Evolutionary conservation across 2,113 vertebrate genomes (phyloP).

Genomic region (Tragelaphus strepsiceros): DNA sequence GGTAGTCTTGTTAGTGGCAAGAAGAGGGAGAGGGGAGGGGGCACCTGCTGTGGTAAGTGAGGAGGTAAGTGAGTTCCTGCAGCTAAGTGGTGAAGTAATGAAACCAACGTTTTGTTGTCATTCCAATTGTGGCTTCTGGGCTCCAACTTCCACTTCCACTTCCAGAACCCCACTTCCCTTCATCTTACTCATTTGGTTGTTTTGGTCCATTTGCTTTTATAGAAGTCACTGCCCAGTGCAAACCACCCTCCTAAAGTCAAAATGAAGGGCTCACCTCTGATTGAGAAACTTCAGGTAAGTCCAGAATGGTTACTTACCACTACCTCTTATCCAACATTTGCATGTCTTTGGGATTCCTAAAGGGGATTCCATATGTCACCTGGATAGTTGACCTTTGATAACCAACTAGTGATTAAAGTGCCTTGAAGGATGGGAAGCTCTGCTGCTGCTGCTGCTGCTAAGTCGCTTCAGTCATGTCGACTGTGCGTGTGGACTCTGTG

Average conservation of each 20-base stretch:
- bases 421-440: neutral
- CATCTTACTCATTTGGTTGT: neutral
- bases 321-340: neutral
- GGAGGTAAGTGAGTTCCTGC: no score
- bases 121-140: neutral
- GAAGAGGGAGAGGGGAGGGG: neutral
- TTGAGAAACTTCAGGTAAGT: slow-evolving; percentile 86
- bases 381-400: no score
- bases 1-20: neutral
- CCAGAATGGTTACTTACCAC: neutral
- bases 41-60: accelerated
- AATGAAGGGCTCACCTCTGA: slow-evolving; percentile 84
- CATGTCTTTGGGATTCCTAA: neutral
- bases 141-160: neutral
- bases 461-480: no score
- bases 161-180: neutral
- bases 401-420: neutral
- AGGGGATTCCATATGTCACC: neutral
- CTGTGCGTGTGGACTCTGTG: no score
- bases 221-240: slow-evolving; percentile 77
- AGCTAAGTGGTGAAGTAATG: accelerated
- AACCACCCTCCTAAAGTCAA: slow-evolving; percentile 79
- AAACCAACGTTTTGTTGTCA: neutral
- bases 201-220: slow-evolving; percentile 45
- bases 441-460: no score